Evolutionary conservation across 2,113 vertebrate species (phyloP).

Genomic region (Lepus americanus): DNA sequence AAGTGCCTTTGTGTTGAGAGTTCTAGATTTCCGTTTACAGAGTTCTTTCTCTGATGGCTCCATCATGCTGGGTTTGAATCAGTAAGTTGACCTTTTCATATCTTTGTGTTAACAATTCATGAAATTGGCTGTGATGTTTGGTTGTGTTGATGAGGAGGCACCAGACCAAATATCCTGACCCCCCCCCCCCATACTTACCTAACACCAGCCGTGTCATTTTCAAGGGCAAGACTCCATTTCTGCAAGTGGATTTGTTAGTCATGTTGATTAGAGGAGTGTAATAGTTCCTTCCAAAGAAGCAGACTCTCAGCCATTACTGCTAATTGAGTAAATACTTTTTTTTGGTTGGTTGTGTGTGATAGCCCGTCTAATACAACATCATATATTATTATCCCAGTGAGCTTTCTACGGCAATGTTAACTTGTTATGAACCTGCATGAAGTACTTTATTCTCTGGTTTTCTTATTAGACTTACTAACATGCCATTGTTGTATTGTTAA

Average conservation of each 20-base stretch:
- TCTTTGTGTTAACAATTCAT: constrained; percentile 53
- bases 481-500: constrained; percentile 75
- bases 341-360: constrained; percentile 15
- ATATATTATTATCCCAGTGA: constrained; percentile 57
- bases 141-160: constrained; percentile 37
- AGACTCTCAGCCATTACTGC: background rate
- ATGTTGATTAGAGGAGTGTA: background rate
- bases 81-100: constrained; percentile 55
- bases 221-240: constrained; percentile 33
- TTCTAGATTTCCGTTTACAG: constrained; percentile 68
- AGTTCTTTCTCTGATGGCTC: constrained; percentile 53
- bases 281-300: constrained; percentile 15
- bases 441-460: constrained; percentile 68
- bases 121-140: constrained; percentile 51
- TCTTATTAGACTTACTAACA: constrained; percentile 76
- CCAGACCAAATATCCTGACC: constrained; percentile 49
- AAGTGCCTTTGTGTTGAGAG: constrained; percentile 52
- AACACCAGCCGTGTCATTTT: background rate
- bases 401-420: constrained; percentile 51
- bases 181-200: background rate
- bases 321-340: constrained; percentile 56
- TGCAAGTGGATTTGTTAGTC: constrained; percentile 45
- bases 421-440: constrained; percentile 64
- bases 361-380: background rate
- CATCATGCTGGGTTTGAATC: constrained; percentile 61